Evolutionary conservation across 2,888 invertebrate genomes (phyloP), one percentile per base, ranked within the genome.

Genomic region (Drosophila suboccidentalis): DNA sequence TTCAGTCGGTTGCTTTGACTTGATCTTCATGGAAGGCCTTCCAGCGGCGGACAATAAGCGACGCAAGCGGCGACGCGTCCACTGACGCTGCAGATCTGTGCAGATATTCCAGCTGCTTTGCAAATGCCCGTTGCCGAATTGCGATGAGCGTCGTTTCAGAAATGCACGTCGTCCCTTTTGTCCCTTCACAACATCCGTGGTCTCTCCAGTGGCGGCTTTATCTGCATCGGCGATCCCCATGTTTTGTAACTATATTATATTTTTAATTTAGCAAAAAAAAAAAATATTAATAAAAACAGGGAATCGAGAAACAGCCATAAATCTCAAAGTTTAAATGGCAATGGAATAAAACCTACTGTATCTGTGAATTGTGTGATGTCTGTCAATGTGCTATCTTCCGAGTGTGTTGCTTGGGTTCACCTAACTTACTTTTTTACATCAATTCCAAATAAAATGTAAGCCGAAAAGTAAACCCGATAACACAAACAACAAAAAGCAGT

Each of bases 31-130:
- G 9, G 9, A 36, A 6, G 22, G 17, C 15, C 41, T 59, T 6
- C 57, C 51, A 0, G 34, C 11, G 4, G 11, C 11, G 4, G 11
- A 2, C 13, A 46, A 26, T 0, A 78, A 34, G 2, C 76, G 77
- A 10, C 80, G 77, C 34, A 80, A 2, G 0, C 76, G 80, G 4
- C 77, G 78, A 2, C 77, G 71, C 11, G 15, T 39, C 66, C 61
- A 67, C 3, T 71, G 65, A 0, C 79, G 75, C 22, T 79, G 79
- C 13, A 62, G 8, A 17, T 75, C 62, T 4, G 50, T 58, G 46
- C 68, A 73, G 1, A 55, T 11, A 8, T 29, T 60, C 54, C 43
- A 62, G 3, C 38, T 73, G 41, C 29, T 41, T 11, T 55, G 67
- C 22, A n/a, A n/a, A 13, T 49, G 57, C 9, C 43, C 4, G 9